Evolutionary conservation across 1,140 invertebrate species (phyloP), one percentile per base, ranked within the genome.

Genomic region (Carposina sasakii): DNA sequence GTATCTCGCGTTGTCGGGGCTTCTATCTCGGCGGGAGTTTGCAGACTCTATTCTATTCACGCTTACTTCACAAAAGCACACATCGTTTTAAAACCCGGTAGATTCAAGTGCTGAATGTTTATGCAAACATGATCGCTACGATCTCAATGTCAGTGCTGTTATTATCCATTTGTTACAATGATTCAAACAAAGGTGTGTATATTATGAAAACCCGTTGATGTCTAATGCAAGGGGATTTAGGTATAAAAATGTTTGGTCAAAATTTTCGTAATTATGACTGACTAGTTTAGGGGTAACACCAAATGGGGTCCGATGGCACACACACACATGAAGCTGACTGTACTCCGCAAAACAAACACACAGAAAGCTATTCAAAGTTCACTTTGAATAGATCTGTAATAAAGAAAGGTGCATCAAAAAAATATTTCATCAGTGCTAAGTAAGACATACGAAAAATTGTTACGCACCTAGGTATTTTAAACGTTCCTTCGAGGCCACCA

Each of bases 401-500:
- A 57, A 61, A 71, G 75, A 71, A 68, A 63, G 69, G 76, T 79
- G 78, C 76, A 75, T 23, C 50, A n/a, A n/a, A n/a, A n/a, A n/a
- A n/a, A n/a, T n/a, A n/a, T n/a, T n/a, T n/a, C n/a, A n/a, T n/a
- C n/a, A 21, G 28, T 23, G 33, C 46, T n/a, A 34, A n/a, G n/a
- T n/a, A 6, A 28, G 24, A 28, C 28, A 39, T 20, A 26, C 15
- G 57, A 41, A 36, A 54, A 57, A 58, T 40, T 44, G 54, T 56
- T 84, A 85, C 78, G 92, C 93, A 55, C 93, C 93, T 58, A 95
- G 76, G 57, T 91, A 91, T 31, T 91, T 89, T 8, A 95, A 83
- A 60, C 90, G 88, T 54, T 92, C 89, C 31, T 90, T 89, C n/a
- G 90, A 91, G 10, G 93, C 94, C 44, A 96, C 95, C 62, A 92